Conservation (phyloP, 2,797 vertebrate genomes). For the Acanthis flammea region DNA sequence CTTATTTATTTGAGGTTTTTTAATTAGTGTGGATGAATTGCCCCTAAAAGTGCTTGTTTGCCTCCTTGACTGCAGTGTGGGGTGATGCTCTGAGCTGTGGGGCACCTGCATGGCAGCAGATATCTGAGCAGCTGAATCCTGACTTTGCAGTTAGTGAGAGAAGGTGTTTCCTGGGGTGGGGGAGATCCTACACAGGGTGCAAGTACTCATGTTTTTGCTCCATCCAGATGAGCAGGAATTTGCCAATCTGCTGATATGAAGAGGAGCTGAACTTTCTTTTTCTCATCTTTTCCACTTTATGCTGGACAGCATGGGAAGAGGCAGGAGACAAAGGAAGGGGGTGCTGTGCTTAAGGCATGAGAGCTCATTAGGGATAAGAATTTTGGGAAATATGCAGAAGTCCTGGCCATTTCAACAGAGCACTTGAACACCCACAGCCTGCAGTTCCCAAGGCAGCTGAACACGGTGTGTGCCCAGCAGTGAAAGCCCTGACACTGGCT, state of each 20-base stretch:
- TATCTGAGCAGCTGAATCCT: neutral
- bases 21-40: neutral
- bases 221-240: neutral
- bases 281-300: neutral
- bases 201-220: neutral
- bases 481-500: neutral
- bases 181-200: neutral
- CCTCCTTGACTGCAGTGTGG: neutral
- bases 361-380: neutral
- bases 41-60: neutral
- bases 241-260: neutral
- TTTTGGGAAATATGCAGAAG: neutral
- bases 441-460: neutral
- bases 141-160: neutral
- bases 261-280: neutral
- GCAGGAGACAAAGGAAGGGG: neutral
- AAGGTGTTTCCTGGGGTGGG: neutral
- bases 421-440: neutral
- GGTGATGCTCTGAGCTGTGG: neutral
- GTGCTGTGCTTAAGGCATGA: neutral
- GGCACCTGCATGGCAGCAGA: neutral
- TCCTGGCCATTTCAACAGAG: neutral
- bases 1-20: neutral
- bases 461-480: rapidly evolving
- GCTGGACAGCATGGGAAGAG: neutral